These are phyloP conservation scores for Dipodomys stephensi DNA, from an alignment of 2,113 vertebrate species.

Conservation along the genomic window DNA sequence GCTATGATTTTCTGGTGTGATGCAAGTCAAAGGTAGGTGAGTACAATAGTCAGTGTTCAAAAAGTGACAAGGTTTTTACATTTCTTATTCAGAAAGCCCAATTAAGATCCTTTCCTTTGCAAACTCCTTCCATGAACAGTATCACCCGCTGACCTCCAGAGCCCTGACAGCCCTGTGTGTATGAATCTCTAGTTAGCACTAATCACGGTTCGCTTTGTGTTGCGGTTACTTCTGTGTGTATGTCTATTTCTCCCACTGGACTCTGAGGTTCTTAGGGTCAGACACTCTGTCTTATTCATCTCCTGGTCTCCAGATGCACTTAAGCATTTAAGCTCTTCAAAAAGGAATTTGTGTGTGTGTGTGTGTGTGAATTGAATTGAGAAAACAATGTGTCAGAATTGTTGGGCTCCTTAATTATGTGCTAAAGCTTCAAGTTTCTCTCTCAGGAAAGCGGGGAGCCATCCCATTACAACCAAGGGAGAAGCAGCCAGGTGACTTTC, in stretches of 20 bases:
- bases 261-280: slow-evolving; percentile 36
- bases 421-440: neutral
- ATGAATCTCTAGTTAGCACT: neutral
- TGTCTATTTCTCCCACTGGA: slow-evolving; percentile 15
- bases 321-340: neutral
- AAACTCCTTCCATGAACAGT: neutral
- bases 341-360: neutral
- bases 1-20: neutral
- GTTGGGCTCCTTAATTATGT: neutral
- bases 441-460: neutral
- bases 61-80: neutral
- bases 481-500: neutral
- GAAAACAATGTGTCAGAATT: slow-evolving; percentile 26
- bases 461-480: neutral
- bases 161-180: neutral
- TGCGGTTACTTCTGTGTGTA: neutral
- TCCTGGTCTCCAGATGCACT: slow-evolving; percentile 35
- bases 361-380: neutral
- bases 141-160: neutral
- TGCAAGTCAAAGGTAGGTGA: neutral
- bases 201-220: neutral
- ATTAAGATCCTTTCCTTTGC: neutral
- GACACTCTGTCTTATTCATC: slow-evolving; percentile 30
- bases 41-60: neutral
- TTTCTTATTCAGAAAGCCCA: slow-evolving; percentile 29